Conservation (phyloP, 2,113 vertebrate genomes). For the Bubo scandiacus region DNA sequence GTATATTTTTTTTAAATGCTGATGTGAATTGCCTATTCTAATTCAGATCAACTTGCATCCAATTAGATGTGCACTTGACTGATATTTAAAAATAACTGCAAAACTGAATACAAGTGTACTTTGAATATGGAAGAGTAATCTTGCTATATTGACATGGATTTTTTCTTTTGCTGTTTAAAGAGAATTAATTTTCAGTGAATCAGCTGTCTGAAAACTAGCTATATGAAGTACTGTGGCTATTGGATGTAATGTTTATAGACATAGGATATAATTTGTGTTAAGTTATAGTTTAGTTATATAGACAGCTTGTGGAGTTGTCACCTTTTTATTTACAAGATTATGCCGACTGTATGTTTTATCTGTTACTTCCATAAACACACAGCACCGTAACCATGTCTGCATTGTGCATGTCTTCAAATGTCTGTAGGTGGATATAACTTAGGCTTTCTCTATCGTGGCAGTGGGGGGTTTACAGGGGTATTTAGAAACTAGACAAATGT, state of each 20-base stretch:
- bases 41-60: not conserved
- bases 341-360: not conserved
- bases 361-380: not conserved
- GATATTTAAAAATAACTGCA: not conserved
- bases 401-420: not conserved
- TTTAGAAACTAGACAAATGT: not conserved
- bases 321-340: not conserved
- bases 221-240: not conserved
- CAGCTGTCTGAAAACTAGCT: not conserved
- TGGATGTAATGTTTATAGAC: not conserved
- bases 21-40: not conserved
- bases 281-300: not conserved
- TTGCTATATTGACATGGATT: not conserved
- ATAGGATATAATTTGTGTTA: not conserved
- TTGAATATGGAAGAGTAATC: not conserved
- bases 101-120: not conserved
- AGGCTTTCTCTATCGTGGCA: not conserved
- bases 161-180: not conserved
- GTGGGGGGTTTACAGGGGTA: not conserved
- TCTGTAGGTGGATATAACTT: not conserved
- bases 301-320: not conserved
- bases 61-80: not conserved
- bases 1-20: not conserved
- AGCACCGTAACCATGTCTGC: not conserved
- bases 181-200: not conserved